Evolutionary conservation across 2,797 vertebrate genomes (phyloP).

Genomic region (Ambastaia sidthimunki): DNA sequence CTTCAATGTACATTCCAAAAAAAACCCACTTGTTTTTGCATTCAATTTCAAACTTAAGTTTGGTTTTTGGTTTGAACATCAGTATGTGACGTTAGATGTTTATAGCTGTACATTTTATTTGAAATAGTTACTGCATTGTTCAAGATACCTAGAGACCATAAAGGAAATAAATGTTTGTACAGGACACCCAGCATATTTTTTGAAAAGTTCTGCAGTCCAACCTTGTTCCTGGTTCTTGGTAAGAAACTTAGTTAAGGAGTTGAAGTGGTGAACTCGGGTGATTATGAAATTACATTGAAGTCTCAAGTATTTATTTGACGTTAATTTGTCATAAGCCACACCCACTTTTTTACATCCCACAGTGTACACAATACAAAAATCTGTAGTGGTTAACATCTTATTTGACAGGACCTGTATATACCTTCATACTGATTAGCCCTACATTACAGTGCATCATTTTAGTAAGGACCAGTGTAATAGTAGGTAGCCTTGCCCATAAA

Average conservation of each 20-base stretch:
- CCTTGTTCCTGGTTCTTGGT: background rate
- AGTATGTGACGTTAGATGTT: constrained; percentile 52
- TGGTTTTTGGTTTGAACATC: constrained; percentile 55
- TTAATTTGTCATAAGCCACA: too few relatives aligned
- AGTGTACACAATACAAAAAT: too few relatives aligned
- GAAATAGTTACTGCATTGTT: constrained; percentile 65
- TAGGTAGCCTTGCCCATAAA: constrained; percentile 1
- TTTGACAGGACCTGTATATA: too few relatives aligned
- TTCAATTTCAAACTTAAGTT: constrained; percentile 43
- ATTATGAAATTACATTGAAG: too few relatives aligned
- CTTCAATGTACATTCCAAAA: constrained; percentile 40
- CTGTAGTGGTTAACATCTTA: too few relatives aligned
- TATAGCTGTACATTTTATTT: constrained; percentile 52
- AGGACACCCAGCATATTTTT: constrained; percentile 32
- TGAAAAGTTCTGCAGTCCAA: background rate
- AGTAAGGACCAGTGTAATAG: background rate
- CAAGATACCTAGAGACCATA: constrained; percentile 66
- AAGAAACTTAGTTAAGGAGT: background rate
- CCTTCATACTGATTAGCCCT: too few relatives aligned
- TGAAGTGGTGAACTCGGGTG: too few relatives aligned
- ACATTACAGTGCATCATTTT: constrained; percentile 2
- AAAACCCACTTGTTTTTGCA: constrained; percentile 33
- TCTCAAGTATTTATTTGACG: too few relatives aligned
- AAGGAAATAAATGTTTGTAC: constrained; percentile 74
- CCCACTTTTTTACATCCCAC: too few relatives aligned